Evolutionary conservation across 2,113 vertebrate genomes (phyloP).

Genomic region (Zootoca vivipara): DNA sequence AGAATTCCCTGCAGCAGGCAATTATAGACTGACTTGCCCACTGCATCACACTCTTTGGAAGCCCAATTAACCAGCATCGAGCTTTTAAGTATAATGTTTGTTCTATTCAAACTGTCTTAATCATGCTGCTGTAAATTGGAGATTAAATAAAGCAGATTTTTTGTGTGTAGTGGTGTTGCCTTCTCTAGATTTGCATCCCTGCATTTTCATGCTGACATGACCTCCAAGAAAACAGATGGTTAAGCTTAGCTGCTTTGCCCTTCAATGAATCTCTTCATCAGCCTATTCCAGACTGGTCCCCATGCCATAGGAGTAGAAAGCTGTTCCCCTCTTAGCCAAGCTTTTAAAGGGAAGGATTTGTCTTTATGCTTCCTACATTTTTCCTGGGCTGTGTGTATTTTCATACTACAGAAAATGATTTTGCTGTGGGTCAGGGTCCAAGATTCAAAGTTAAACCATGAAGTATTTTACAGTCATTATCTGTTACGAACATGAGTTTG

Average conservation of each 20-base stretch:
- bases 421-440: not conserved
- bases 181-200: not conserved
- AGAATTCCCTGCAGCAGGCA: not conserved
- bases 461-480: not conserved
- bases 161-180: not conserved
- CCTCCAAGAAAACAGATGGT: conserved; percentile 15
- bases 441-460: not conserved
- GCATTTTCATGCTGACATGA: not conserved
- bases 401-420: not conserved
- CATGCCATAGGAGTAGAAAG: not conserved
- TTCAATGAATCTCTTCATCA: conserved; percentile 1
- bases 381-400: not conserved
- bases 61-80: not conserved
- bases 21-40: not conserved
- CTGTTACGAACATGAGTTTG: too few species aligned
- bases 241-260: not conserved
- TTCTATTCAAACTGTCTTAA: not conserved
- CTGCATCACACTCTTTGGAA: not conserved
- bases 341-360: not conserved
- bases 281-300: not conserved
- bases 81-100: not conserved
- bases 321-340: too few species aligned
- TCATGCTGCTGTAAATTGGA: not conserved
- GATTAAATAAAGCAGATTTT: not conserved
- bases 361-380: not conserved